phyloP scores from a whole-genome alignment of 2,888 invertebrate genomes.

The Watsonalla binaria region DNA sequence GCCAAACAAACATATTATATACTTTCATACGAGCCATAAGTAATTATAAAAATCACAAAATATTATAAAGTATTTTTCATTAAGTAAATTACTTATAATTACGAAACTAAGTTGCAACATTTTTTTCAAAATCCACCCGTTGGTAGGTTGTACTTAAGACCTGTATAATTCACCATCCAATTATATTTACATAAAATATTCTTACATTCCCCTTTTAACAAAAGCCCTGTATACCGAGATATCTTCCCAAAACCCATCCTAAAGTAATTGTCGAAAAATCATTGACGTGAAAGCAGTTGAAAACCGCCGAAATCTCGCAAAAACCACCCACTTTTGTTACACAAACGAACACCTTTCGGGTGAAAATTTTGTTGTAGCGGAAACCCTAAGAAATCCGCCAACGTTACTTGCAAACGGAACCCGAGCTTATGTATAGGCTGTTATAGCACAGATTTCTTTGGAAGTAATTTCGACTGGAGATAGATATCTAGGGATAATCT shows the following conservation, averaged over 20 bases:
- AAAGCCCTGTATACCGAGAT: background rate
- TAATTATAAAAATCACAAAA: too few species aligned
- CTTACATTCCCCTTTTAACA: background rate
- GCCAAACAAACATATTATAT: too few species aligned
- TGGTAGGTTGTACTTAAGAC: too few species aligned
- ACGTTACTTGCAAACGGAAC: slow-evolving; percentile 1
- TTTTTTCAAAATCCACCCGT: too few species aligned
- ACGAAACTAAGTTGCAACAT: too few species aligned
- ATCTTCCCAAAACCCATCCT: slow-evolving; percentile 3
- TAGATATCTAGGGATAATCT: slow-evolving; percentile 55
- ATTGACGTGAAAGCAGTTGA: slow-evolving; percentile 58
- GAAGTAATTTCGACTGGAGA: background rate
- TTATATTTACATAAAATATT: too few species aligned
- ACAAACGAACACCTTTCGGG: slow-evolving; percentile 72
- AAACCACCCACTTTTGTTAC: slow-evolving; percentile 42
- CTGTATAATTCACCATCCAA: too few species aligned
- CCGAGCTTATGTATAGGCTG: background rate
- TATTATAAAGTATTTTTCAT: too few species aligned
- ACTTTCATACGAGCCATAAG: too few species aligned
- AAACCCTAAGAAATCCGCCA: slow-evolving; percentile 32
- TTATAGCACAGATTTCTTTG: background rate
- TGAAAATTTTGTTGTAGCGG: slow-evolving; percentile 42
- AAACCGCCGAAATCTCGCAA: slow-evolving; percentile 31
- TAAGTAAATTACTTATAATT: too few species aligned
- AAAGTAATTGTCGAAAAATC: slow-evolving; percentile 27